Conservation (phyloP, 2,797 vertebrate genomes). For the Petrocephalus sullivani region DNA sequence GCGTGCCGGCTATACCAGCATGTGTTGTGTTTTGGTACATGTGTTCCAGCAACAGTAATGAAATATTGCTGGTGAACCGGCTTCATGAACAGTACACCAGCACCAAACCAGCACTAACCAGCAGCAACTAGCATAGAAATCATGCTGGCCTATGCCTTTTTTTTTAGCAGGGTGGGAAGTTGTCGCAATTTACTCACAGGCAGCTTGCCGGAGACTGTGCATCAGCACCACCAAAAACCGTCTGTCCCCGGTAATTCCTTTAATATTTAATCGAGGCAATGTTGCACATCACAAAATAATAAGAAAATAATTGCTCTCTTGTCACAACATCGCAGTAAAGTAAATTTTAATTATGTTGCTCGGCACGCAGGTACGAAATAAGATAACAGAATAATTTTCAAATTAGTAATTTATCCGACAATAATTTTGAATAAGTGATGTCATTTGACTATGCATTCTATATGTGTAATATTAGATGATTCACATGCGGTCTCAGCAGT, state of each 20-base stretch:
- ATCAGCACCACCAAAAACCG: neutral
- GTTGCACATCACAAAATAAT: neutral
- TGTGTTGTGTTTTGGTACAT: neutral
- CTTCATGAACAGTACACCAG: neutral
- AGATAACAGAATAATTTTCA: constrained; percentile 6
- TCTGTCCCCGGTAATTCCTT: neutral
- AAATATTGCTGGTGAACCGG: neutral
- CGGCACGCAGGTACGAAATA: neutral
- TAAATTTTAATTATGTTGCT: constrained; percentile 1
- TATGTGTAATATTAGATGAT: neutral
- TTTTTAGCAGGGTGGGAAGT: neutral
- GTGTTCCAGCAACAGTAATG: neutral
- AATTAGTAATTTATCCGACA: neutral
- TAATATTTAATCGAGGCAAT: constrained; percentile 3
- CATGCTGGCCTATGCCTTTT: neutral
- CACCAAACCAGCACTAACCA: neutral
- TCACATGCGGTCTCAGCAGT: neutral
- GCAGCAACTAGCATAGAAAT: neutral
- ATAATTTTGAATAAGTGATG: constrained; percentile 4
- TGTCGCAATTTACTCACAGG: neutral
- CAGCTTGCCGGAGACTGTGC: neutral
- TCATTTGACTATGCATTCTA: neutral
- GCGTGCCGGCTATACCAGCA: neutral
- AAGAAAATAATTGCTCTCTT: constrained; percentile 4
- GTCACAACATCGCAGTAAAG: neutral